Evolutionary conservation across 30 jellyfish, hydroid and myxozoan genomes (phyloP), one percentile per base, ranked within the genome.

Genomic region (Morbakka virulenta): DNA sequence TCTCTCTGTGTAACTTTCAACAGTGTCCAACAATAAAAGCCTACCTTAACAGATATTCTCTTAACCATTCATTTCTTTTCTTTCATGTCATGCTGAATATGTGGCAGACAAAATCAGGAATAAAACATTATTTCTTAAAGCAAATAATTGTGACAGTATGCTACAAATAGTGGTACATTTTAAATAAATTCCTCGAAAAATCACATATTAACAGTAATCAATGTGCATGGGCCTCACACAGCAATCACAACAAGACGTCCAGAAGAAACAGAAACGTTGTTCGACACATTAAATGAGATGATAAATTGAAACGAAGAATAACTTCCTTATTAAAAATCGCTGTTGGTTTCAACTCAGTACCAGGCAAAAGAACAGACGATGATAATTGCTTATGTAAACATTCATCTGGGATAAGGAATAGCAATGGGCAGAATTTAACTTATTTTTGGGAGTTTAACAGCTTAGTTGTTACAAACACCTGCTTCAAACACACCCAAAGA

Each of bases 301-400:
- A 64, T 28, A 28, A 64, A 64, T 2, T 52, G 31, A 64, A 64
- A 28, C 76, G 64, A 64, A 64, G 31, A 64, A 64, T 23, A 64
- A 64, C 76, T 64, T 64, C 76, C 76, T 20, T 64, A 64, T 64
- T 64, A 64, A 29, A 25, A 64, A 64, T 28, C 57, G 62, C 76
- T 11, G 76, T 22, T 24, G 76, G 31, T 64, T 64, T 64, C 76
- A 64, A 64, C 76, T 64, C 76, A 64, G 76, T 64, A 64, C 25
- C 31, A 62, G 76, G 76, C 11, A 64, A 64, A 64, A 64, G 76
- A 64, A 64, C 76, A 64, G 76, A 28, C 64, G 76, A 64, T 64
- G 76, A 53, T 53, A 53, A 53, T 20, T 53, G 69, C 69, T 3
- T 53, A 53, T 28, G 69, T 53, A 53, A 53, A 53, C 69, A 64